phyloP scores from a whole-genome alignment of 1,140 invertebrate species.

The Lycorma delicatula region DNA sequence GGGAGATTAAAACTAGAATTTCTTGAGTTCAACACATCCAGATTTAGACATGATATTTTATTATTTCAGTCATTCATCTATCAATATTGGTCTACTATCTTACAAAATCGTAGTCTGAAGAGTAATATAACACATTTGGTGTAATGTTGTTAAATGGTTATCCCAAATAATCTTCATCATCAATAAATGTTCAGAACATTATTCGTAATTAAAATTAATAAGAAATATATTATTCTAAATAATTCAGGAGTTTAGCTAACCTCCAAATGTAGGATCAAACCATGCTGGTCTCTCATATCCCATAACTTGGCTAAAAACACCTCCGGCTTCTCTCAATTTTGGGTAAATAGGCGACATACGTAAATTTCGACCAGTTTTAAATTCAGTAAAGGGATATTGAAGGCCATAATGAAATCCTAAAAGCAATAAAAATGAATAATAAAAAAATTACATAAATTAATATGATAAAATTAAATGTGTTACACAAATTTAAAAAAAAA shows the following conservation, averaged over 20 bases:
- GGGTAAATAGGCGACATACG: constrained; percentile 95
- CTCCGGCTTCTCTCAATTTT: constrained; percentile 79
- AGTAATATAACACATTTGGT: too few species aligned
- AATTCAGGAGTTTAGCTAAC: background rate
- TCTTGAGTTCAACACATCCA: too few species aligned
- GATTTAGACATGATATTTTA: too few species aligned
- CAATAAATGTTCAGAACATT: too few species aligned
- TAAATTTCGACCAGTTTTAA: constrained; percentile 80
- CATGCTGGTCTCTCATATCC: constrained; percentile 94
- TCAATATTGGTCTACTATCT: too few species aligned
- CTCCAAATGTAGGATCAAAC: constrained; percentile 52
- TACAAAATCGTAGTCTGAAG: too few species aligned
- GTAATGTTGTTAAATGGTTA: too few species aligned
- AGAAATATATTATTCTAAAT: too few species aligned
- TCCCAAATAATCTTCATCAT: too few species aligned
- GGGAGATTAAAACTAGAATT: too few species aligned
- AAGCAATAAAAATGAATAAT: background rate
- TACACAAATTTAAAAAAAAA: background rate
- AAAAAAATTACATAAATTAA: background rate
- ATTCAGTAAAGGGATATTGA: constrained; percentile 77
- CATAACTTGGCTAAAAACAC: constrained; percentile 97
- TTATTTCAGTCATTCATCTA: too few species aligned
- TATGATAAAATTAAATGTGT: background rate
- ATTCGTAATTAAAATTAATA: too few species aligned
- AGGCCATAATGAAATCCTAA: constrained; percentile 69